Conservation (phyloP, 2,797 vertebrate species). For the Potorous gilbertii region DNA sequence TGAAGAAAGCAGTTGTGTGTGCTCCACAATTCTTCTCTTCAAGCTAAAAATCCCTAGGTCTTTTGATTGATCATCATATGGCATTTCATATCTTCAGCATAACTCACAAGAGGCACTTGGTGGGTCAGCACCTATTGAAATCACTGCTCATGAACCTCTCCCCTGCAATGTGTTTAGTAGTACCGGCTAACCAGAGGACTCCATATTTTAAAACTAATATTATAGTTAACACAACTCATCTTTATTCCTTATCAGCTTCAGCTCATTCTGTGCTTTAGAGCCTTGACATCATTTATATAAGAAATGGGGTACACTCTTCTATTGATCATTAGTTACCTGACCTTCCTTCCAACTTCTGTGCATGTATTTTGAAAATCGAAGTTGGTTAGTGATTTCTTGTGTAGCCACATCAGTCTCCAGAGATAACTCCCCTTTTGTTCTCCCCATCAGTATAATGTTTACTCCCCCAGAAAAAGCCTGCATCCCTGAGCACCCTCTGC, state of each 20-base stretch:
- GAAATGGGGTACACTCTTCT: not conserved
- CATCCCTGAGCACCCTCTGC: not conserved
- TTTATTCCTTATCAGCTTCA: not conserved
- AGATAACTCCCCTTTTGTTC: not conserved
- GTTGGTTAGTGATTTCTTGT: not conserved
- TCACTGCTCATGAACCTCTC: not conserved
- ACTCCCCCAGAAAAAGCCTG: not conserved
- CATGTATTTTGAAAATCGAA: not conserved
- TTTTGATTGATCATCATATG: not conserved
- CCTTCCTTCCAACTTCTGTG: not conserved
- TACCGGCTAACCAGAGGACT: not conserved
- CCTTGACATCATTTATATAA: not conserved
- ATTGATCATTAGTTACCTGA: not conserved
- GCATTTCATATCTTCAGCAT: not conserved
- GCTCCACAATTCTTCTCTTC: not conserved
- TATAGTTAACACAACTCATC: not conserved
- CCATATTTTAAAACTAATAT: not conserved
- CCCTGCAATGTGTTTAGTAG: not conserved
- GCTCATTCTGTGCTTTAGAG: not conserved
- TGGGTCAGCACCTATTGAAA: not conserved
- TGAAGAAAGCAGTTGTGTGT: not conserved
- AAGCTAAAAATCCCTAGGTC: not conserved
- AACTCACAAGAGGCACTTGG: not conserved
- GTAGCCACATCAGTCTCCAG: not conserved
- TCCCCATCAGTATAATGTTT: not conserved